Base-by-base conservation (phyloP, 2,888 invertebrate genomes). In the Cloeon dipterum region DNA sequence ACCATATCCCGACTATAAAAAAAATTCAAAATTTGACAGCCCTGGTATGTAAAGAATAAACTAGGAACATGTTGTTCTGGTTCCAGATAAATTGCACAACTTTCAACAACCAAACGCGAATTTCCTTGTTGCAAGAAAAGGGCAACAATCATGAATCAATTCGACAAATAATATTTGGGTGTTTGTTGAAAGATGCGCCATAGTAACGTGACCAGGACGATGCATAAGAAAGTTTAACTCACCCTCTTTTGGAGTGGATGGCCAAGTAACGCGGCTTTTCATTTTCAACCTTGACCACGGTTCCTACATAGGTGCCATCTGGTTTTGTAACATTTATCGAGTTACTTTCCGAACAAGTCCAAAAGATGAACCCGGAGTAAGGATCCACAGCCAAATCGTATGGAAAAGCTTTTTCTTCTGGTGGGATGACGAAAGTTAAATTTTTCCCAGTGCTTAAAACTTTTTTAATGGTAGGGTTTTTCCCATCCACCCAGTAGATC, bases 301-400 rank as follows among this genome's bases (percentile, higher is more conserved):
- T 52, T 35, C 59, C 72, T 2, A 78, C 69, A 17, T 61, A 47
- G 42, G 70, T 64, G 2, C 65, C 65, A 49, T 68, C 68, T 19
- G 79, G 63, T 42, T 77, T 67, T 0, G 89, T 89, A 0, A 86
- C 79, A 53, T 91, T 91, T 34, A 93, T 88, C 1, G 81, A 74
- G 52, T 91, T 78, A 7, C 76, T 70, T 42, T 68, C 66, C 0
- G 75, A 63, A 47, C 86, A 86, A 0, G 85, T 79, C 88, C 89
- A 91, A 58, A 86, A 91, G 1, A 94, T 53, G 2, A 83, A 59
- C 13, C 86, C 66, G 0, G 86, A 78, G 21, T 83, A 63, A 0
- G 81, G 73, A 55, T 93, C 91, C 5, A 93, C 61, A 0, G 78
- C 89, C 47, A 93, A 66, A 54, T 89, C 85, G 49, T 70, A 77